Percentiles rank a stretch among this genome's conserved stretches.
phyloP scores from a whole-genome alignment of 2,797 vertebrate genomes.

The Halcyon chelicuti region DNA sequence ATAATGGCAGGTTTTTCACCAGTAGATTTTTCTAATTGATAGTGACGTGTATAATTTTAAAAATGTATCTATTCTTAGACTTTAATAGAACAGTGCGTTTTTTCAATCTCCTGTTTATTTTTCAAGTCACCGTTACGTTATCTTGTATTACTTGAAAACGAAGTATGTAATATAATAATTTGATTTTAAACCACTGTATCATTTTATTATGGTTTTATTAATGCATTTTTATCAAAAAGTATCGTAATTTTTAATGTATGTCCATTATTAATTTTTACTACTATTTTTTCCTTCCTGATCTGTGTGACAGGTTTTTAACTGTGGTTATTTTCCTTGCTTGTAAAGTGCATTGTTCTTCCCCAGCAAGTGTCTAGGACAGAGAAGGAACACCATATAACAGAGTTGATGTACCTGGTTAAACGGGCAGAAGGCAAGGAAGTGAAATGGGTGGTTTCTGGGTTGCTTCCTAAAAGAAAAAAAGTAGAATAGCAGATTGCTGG shows the following conservation, averaged over 20 bases:
- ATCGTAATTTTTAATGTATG: background rate
- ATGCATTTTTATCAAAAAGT: background rate
- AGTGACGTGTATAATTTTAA: background rate
- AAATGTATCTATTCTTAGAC: background rate
- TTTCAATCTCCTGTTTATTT: background rate
- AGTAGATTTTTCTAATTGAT: background rate
- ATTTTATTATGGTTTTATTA: background rate
- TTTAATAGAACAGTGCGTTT: background rate
- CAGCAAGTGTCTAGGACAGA: background rate
- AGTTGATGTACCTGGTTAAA: background rate
- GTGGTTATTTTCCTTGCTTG: background rate
- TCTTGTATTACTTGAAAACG: background rate
- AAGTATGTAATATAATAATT: background rate
- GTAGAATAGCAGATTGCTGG: background rate
- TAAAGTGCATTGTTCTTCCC: background rate
- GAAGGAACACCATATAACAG: background rate
- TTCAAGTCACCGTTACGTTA: background rate
- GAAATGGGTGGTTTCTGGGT: background rate
- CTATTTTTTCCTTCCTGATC: background rate
- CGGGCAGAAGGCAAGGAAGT: background rate
- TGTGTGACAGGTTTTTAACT: background rate
- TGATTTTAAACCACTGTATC: background rate
- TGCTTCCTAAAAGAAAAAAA: constrained; percentile 1
- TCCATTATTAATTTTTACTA: background rate
- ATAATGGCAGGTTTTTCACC: background rate